Percentiles rank a stretch among this genome's conserved stretches.
phyloP scores from a whole-genome alignment of 2,888 invertebrate species.

The Odontomyia ornata region DNA sequence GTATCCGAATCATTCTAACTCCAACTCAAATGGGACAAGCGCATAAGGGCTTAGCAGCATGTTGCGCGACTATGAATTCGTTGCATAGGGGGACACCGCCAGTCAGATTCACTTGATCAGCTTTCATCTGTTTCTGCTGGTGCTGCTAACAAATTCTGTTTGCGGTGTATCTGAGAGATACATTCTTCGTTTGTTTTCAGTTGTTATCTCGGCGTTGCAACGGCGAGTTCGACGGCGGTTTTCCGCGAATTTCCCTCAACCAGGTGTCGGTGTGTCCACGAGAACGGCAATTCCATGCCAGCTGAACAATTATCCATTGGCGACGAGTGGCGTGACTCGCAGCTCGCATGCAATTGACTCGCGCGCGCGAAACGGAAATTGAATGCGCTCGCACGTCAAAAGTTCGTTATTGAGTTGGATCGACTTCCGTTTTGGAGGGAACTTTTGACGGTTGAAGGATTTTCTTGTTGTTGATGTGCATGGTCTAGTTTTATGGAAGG shows the following conservation, averaged over 20 bases:
- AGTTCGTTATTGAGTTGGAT: neutral
- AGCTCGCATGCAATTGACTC: slow-evolving; percentile 21
- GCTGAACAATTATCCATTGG: neutral
- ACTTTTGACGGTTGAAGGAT: neutral
- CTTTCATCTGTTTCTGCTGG: slow-evolving; percentile 26
- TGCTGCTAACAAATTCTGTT: neutral
- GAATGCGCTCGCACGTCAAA: neutral
- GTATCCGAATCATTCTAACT: neutral
- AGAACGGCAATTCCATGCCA: neutral
- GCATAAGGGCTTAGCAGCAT: slow-evolving; percentile 43
- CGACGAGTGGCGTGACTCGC: slow-evolving; percentile 7
- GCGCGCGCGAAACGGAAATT: slow-evolving; percentile 16
- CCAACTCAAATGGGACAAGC: slow-evolving; percentile 12
- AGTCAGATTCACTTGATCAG: neutral
- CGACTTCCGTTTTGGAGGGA: neutral
- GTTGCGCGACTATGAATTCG: slow-evolving; percentile 13
- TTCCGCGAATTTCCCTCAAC: slow-evolving; percentile 44
- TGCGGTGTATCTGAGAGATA: slow-evolving; percentile 23
- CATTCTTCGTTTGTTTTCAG: slow-evolving; percentile 48
- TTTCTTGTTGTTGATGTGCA: neutral
- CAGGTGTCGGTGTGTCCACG: slow-evolving; percentile 4
- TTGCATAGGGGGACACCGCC: neutral
- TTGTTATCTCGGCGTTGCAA: slow-evolving; percentile 54
- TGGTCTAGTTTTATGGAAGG: too few relatives aligned
- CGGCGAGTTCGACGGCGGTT: slow-evolving; percentile 31